Evolutionary conservation across 1,140 invertebrate species (phyloP), one percentile per base, ranked within the genome.

Genomic region (Bombus confusus): DNA sequence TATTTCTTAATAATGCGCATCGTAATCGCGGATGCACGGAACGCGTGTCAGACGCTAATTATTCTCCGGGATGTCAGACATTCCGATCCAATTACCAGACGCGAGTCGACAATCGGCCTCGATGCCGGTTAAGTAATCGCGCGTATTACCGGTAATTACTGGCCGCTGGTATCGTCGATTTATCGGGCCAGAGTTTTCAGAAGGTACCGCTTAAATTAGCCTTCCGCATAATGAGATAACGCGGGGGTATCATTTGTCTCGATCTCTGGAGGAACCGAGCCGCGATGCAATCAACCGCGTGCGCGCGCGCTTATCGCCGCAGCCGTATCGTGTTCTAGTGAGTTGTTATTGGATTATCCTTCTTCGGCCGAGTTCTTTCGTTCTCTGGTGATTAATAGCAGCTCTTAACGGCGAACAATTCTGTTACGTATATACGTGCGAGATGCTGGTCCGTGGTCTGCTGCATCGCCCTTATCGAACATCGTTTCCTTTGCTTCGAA

Each of bases 161-260:
- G 86, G 71, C 43, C 82, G 62, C 28, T 28, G 69, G 75, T 73
- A 76, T 78, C 81, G 69, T 87, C 86, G 84, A 87, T 88, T 88
- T 78, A 84, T 85, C 80, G 80, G 73, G 22, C 52, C 52, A 47
- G 43, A 52, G 59, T 85, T 74, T 77, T 81, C 76, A 85, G 78
- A 52, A 81, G n/a, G 79, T 34, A 39, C 39, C 64, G 86, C 72
- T 88, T 81, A 87, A 85, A 88, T 83, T 80, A 87, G 76, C 75
- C 69, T 86, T 68, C 62, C 78, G 80, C 80, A 86, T 86, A 88
- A 86, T 88, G 47, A 88, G 85, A 88, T 83, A 88, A 86, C 86
- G 34, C 34, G 68, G 71, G 22, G 47, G 74, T 64, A 66, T 80
- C 71, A 73, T 88, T 87, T 77, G 62, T 88, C 76, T 80, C 80